Evolutionary conservation across 2,888 invertebrate species (phyloP).

Genomic region (Platycheirus albimanus): DNA sequence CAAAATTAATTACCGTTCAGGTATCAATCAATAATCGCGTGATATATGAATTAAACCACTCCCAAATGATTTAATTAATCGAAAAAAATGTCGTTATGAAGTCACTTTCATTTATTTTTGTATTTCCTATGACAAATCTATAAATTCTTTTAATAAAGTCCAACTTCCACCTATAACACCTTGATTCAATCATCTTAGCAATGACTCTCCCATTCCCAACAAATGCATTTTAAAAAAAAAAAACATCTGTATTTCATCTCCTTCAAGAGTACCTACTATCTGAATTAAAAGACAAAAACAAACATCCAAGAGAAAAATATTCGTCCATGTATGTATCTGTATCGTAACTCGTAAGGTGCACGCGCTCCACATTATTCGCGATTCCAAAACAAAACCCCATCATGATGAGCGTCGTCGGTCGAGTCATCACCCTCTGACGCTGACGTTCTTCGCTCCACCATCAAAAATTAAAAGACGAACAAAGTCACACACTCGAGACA

Average conservation of each 20-base stretch:
- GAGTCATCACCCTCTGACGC: constrained; percentile 27
- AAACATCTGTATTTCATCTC: constrained; percentile 59
- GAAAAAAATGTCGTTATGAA: neutral
- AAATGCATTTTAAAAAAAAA: constrained; percentile 39
- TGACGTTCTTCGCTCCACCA: constrained; percentile 5
- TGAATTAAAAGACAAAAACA: constrained; percentile 23
- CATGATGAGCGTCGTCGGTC: neutral
- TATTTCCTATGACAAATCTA: neutral
- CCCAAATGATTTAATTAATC: neutral
- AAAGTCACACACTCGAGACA: constrained; percentile 17
- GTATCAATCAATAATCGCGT: too few species aligned
- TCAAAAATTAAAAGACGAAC: neutral
- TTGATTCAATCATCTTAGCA: constrained; percentile 31
- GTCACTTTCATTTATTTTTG: neutral
- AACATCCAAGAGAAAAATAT: constrained; percentile 32
- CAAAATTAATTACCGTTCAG: too few species aligned
- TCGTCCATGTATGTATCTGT: constrained; percentile 25
- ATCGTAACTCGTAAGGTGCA: constrained; percentile 12
- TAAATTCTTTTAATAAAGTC: constrained; percentile 40
- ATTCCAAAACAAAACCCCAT: constrained; percentile 20
- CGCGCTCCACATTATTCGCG: neutral
- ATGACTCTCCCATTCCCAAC: constrained; percentile 10
- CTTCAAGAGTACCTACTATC: constrained; percentile 44
- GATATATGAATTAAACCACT: too few species aligned
- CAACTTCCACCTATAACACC: constrained; percentile 45